Evolutionary conservation across 2,797 vertebrate species (phyloP).

Genomic region (Sebastes hubbsi): DNA sequence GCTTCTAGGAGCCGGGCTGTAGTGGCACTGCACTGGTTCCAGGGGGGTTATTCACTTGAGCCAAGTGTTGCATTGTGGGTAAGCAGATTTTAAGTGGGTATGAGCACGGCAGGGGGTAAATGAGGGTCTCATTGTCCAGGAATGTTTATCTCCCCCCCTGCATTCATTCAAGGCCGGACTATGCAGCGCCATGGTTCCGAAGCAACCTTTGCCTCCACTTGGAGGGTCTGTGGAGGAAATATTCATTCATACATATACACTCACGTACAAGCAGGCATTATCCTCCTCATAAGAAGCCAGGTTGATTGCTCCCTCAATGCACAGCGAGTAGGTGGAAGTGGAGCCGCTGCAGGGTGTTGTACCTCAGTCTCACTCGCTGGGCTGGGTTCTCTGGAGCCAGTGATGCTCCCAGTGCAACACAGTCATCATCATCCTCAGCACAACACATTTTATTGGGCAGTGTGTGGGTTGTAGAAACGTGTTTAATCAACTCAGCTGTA

Average conservation of each 20-base stretch:
- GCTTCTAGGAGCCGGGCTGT: constrained; percentile 57
- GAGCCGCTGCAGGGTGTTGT: constrained; percentile 43
- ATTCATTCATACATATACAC: constrained; percentile 65
- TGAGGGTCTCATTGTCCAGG: constrained; percentile 78
- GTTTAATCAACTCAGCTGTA: constrained; percentile 69
- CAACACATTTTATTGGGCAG: constrained; percentile 60
- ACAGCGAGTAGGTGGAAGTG: constrained; percentile 54
- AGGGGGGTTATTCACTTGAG: constrained; percentile 55
- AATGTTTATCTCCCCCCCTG: constrained; percentile 72
- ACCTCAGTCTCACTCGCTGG: constrained; percentile 4
- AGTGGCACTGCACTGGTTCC: constrained; percentile 59
- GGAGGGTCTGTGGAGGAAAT: constrained; percentile 76
- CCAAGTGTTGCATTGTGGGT: constrained; percentile 70
- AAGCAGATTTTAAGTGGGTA: constrained; percentile 74
- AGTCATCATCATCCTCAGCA: constrained; percentile 56
- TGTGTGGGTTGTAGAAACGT: constrained; percentile 65
- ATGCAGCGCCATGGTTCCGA: constrained; percentile 70
- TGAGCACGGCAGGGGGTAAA: constrained; percentile 73
- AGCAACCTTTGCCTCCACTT: constrained; percentile 73
- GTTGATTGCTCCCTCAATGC: constrained; percentile 52
- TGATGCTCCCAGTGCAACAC: constrained; percentile 54
- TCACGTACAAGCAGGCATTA: constrained; percentile 58
- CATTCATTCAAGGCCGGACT: constrained; percentile 68
- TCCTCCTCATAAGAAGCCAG: constrained; percentile 48
- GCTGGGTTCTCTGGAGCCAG: constrained; percentile 47